phyloP scores from a whole-genome alignment of 2,113 vertebrate species.

The Pterocles gutturalis region DNA sequence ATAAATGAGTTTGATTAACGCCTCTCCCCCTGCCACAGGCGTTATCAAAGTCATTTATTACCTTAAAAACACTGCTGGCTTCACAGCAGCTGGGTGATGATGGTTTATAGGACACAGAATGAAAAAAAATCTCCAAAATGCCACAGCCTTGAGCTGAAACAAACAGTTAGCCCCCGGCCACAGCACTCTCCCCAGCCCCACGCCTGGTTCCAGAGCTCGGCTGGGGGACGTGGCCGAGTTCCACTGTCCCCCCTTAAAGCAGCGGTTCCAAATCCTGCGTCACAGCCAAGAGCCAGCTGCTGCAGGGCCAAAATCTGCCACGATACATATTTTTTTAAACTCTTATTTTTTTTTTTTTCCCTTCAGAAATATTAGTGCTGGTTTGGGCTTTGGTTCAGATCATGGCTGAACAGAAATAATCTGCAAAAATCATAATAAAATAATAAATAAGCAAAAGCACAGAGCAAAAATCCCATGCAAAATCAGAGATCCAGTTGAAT shows the following conservation, averaged over 20 bases:
- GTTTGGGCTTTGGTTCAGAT: background rate
- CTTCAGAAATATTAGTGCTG: background rate
- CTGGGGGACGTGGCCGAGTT: fast-evolving
- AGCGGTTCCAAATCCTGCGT: background rate
- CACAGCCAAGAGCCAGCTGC: background rate
- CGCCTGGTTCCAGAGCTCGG: background rate
- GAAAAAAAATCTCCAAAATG: background rate
- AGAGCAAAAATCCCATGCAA: background rate
- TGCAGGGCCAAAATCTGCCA: background rate
- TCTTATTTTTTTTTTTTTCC: background rate
- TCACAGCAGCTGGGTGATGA: background rate
- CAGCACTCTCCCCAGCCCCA: fast-evolving
- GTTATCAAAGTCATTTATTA: slow-evolving; percentile 4
- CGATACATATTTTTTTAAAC: background rate
- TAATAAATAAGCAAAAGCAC: fast-evolving
- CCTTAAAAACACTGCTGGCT: background rate
- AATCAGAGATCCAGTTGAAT: background rate
- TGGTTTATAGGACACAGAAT: background rate
- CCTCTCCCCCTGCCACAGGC: fast-evolving
- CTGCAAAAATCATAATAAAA: background rate
- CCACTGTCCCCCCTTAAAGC: background rate
- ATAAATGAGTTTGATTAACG: background rate
- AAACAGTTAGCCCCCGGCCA: fast-evolving
- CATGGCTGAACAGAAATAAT: background rate
- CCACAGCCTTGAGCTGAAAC: background rate